A percentile compares a stretch with the other conserved stretches of the same genome.
These are phyloP conservation scores for Mythimna vitellina DNA, from an alignment of 2,888 invertebrate genomes.

Conservation along the genomic window DNA sequence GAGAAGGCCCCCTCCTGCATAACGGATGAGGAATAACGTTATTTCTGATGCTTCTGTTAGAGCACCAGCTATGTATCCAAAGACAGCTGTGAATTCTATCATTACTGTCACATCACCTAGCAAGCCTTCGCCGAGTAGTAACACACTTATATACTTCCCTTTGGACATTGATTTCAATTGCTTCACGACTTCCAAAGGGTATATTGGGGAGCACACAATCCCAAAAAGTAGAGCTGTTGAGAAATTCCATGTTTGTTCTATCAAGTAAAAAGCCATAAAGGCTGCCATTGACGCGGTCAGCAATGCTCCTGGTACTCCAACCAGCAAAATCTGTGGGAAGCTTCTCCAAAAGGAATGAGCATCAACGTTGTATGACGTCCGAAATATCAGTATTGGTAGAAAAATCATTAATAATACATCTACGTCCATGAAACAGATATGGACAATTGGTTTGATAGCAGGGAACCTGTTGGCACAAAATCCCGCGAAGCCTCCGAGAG, in stretches of 20 bases:
- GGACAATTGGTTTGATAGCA: slow-evolving; percentile 77
- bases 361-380: slow-evolving; percentile 83
- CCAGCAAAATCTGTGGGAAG: slow-evolving; percentile 81
- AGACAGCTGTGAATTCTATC: slow-evolving; percentile 83
- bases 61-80: slow-evolving; percentile 80
- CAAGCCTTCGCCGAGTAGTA: slow-evolving; percentile 83
- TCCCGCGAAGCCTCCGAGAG: slow-evolving; percentile 80
- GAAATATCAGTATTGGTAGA: slow-evolving; percentile 82
- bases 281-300: slow-evolving; percentile 79
- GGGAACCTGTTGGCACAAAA: slow-evolving; percentile 79
- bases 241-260: slow-evolving; percentile 82
- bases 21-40: slow-evolving; percentile 78
- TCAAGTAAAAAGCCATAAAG: slow-evolving; percentile 82
- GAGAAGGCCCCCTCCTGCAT: slow-evolving; percentile 81
- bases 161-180: slow-evolving; percentile 79
- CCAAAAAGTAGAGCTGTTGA: slow-evolving; percentile 81
- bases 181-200: slow-evolving; percentile 84
- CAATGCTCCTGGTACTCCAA: slow-evolving; percentile 80
- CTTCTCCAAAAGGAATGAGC: slow-evolving; percentile 84
- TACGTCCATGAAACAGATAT: slow-evolving; percentile 80
- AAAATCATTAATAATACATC: slow-evolving; percentile 77
- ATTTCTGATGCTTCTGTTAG: slow-evolving; percentile 77
- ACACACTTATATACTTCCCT: slow-evolving; percentile 84
- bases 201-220: slow-evolving; percentile 83
- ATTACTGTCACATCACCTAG: slow-evolving; percentile 84